phyloP scores from a whole-genome alignment of 2,113 vertebrate genomes.

The Calonectris borealis region DNA sequence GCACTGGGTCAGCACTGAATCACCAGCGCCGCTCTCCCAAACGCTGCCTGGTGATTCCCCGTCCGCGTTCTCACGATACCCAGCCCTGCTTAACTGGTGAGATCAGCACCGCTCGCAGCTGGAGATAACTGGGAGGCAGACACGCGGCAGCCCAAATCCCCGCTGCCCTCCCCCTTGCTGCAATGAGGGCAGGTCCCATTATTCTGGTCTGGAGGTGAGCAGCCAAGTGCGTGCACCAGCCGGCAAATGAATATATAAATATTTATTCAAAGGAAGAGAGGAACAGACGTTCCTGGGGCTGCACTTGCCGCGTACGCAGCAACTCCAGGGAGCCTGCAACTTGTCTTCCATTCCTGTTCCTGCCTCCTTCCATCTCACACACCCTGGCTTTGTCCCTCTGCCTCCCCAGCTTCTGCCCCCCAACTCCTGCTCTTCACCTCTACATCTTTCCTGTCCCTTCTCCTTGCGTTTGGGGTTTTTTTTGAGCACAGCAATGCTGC shows the following conservation, averaged over 20 bases:
- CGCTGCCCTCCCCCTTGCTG: neutral
- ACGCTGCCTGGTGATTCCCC: neutral
- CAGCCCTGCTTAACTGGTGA: neutral
- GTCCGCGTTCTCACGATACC: neutral
- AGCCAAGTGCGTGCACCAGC: constrained; percentile 75
- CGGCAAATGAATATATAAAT: constrained; percentile 78
- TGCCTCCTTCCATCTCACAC: neutral
- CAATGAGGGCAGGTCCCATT: constrained; percentile 33
- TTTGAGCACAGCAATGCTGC: neutral
- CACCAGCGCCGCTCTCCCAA: neutral
- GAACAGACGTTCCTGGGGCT: constrained; percentile 65
- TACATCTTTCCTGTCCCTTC: neutral
- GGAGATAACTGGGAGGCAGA: constrained; percentile 11
- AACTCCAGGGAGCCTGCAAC: constrained; percentile 57
- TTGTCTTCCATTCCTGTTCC: constrained; percentile 49
- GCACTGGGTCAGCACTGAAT: neutral
- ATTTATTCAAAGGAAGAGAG: constrained; percentile 79
- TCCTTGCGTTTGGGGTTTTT: neutral
- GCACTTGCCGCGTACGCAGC: constrained; percentile 60
- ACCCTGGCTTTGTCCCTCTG: neutral
- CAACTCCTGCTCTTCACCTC: constrained; percentile 13
- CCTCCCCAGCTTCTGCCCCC: constrained; percentile 3
- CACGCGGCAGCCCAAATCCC: neutral
- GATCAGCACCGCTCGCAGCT: neutral
- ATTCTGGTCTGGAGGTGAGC: constrained; percentile 73